Conservation (phyloP, 2,113 vertebrate species). For the Halcyon malimbica region DNA sequence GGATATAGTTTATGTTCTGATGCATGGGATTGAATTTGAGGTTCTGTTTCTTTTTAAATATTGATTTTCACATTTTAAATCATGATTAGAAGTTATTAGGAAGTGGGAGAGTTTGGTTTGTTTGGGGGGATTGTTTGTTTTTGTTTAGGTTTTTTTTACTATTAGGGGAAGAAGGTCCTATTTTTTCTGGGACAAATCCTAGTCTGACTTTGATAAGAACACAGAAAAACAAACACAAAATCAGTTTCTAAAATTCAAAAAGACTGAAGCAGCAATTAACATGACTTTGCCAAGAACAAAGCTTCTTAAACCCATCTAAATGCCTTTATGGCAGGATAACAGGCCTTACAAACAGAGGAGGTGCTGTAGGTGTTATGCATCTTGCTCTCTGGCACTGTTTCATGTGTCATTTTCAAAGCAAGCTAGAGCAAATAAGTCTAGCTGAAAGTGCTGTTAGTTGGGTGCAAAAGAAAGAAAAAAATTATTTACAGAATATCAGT, state of each 20-base stretch:
- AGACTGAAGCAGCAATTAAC: background rate
- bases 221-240: background rate
- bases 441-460: background rate
- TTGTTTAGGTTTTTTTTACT: background rate
- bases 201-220: background rate
- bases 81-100: background rate
- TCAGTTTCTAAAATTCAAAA: background rate
- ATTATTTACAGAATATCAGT: background rate
- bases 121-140: background rate
- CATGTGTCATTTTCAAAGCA: background rate
- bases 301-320: background rate
- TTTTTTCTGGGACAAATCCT: background rate
- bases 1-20: fast-evolving
- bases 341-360: background rate
- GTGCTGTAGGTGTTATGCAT: background rate
- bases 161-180: background rate
- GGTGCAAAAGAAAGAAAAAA: background rate
- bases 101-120: background rate
- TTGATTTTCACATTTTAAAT: background rate
- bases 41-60: background rate
- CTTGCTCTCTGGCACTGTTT: background rate
- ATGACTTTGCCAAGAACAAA: background rate
- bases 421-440: background rate
- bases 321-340: background rate
- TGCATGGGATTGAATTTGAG: background rate